Evolutionary conservation across 92 coral and sea anemone genomes (phyloP).

Genomic region (Bergia sp.): DNA sequence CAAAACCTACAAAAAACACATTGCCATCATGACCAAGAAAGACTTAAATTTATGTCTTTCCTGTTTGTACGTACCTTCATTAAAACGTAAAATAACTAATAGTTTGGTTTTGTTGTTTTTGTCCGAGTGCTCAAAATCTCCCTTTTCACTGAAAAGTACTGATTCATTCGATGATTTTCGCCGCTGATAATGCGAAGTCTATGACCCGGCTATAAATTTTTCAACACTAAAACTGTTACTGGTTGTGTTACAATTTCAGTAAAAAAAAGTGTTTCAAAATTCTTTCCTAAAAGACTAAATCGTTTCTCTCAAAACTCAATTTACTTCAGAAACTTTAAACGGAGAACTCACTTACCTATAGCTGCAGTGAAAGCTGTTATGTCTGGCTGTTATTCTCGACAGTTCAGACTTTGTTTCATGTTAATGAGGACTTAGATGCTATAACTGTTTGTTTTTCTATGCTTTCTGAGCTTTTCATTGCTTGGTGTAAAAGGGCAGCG

Average conservation of each 20-base stretch:
- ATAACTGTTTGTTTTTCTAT: not conserved
- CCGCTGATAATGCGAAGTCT: not conserved
- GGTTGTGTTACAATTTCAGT: not conserved
- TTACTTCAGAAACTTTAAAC: not conserved
- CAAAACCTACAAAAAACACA: no score
- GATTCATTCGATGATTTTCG: not conserved
- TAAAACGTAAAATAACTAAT: not conserved
- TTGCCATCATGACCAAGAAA: no score
- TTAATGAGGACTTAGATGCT: not conserved
- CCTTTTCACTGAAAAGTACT: not conserved
- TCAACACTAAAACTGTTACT: not conserved
- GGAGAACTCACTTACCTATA: constrained; percentile 2
- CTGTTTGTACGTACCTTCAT: no score
- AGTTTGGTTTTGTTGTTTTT: not conserved
- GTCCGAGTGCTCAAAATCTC: not conserved
- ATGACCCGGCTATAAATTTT: not conserved
- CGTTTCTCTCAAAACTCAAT: not conserved
- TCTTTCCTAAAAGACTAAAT: no score
- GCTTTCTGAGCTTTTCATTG: not conserved
- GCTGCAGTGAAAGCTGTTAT: not conserved
- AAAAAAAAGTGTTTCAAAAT: not conserved
- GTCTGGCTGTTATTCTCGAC: not conserved
- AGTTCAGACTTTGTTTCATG: not conserved
- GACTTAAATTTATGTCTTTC: not conserved
- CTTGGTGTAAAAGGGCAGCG: not conserved